Percentiles rank a stretch among this genome's conserved stretches.
phyloP scores from a whole-genome alignment of 2,113 vertebrate genomes.

The Lagopus muta region DNA sequence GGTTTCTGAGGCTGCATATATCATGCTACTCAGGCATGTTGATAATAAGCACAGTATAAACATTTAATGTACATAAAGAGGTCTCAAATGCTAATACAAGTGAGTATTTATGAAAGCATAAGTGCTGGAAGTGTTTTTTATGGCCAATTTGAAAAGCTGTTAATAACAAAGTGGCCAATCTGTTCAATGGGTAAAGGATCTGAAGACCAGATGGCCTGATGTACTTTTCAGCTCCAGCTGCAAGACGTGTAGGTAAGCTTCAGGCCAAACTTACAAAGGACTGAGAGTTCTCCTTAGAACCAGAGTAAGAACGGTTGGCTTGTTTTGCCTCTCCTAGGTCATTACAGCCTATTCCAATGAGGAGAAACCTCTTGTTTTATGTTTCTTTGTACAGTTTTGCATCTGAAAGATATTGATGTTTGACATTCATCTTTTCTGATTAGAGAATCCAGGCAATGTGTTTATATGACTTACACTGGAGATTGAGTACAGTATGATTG shows the following conservation, averaged over 20 bases:
- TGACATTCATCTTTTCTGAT: background rate
- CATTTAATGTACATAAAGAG: background rate
- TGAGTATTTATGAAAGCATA: background rate
- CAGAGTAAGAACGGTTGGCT: background rate
- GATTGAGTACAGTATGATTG: background rate
- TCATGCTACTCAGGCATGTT: background rate
- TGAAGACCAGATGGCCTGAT: background rate
- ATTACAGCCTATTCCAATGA: background rate
- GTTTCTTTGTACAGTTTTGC: background rate
- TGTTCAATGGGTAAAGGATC: background rate
- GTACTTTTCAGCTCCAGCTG: background rate
- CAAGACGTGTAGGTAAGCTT: background rate
- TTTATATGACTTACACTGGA: background rate
- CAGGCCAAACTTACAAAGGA: background rate
- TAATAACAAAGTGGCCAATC: background rate
- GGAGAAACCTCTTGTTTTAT: background rate
- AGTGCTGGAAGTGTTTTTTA: background rate
- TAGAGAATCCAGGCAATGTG: background rate
- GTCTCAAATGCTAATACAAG: background rate
- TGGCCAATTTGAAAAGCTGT: background rate
- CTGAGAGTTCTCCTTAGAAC: background rate
- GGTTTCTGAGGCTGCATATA: background rate
- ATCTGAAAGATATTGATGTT: background rate
- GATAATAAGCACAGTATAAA: background rate
- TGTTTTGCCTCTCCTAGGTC: background rate